Evolutionary conservation across 2,888 invertebrate genomes (phyloP), one percentile per base, ranked within the genome.

Genomic region (Polyommatus icarus): DNA sequence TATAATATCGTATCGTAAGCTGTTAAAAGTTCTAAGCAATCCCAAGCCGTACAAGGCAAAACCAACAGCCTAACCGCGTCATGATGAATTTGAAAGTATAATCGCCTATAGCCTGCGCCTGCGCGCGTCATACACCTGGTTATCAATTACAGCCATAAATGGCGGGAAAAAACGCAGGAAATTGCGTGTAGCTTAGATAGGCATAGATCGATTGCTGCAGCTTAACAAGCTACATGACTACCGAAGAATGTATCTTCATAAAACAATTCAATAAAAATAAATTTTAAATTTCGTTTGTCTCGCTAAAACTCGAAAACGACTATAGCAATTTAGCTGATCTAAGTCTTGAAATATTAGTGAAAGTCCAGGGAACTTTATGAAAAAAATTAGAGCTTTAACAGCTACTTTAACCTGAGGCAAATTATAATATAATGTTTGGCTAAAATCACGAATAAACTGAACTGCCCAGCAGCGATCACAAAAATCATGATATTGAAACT

Each of bases 31-130:
- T 10, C 29, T 32, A 78, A 80, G 77, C 78, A 80, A 76, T 77
- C 78, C 76, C 71, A 61, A 78, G 54, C 80, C 77, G 57, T 80
- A 81, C 78, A 80, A 79, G 80, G 80, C 77, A 78, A 79, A 71
- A 76, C 79, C 73, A 76, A 79, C 79, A 79, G 78, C 40, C 20
- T 76, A 78, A 76, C 57, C 76, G 73, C 76, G 78, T 76, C 79
- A 80, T 78, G 79, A 81, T 79, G 67, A 78, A 80, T 82, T 82
- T 81, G 77, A 80, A 82, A 80, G 77, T 79, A 78, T 80, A 82
- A 80, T 81, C 61, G 24, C 29, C 29, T 15, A 32, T 67, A 32
- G 29, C 29, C 67, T 29, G 5, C 12, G n/a, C n/a, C n/a, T n/a
- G n/a, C n/a, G n/a, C n/a, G 67, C 67, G 67, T 32, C 67, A 67